A percentile compares a stretch with the other conserved stretches of the same genome.
Evolutionary conservation across 1,140 invertebrate genomes (phyloP).

Genomic region (Cyclargus thomasi): DNA sequence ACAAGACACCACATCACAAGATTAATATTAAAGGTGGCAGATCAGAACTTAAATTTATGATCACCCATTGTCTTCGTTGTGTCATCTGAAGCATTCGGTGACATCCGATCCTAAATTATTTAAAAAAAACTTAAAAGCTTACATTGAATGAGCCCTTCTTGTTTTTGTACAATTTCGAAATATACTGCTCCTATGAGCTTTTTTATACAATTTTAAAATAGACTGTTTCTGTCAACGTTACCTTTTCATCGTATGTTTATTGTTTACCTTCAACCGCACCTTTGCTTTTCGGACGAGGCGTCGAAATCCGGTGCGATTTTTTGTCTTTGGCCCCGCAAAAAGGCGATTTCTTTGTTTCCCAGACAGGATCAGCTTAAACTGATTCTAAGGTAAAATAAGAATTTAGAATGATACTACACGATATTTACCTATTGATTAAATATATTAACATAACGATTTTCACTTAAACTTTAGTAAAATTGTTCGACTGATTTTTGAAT

Average conservation of each 20-base stretch:
- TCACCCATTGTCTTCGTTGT: constrained; percentile 66
- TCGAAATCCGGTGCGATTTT: not conserved
- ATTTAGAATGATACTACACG: not conserved
- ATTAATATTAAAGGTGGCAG: constrained; percentile 70
- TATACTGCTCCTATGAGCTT: not conserved
- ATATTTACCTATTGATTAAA: not conserved
- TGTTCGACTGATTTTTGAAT: too few species aligned
- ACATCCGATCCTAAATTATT: constrained; percentile 13
- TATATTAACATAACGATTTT: too few species aligned
- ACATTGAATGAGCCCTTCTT: not conserved
- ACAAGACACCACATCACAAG: constrained; percentile 55
- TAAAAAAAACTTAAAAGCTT: not conserved
- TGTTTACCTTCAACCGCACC: not conserved
- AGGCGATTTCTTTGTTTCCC: not conserved
- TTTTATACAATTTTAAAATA: not conserved
- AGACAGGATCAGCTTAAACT: not conserved
- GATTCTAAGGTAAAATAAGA: not conserved
- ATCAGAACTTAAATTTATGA: constrained; percentile 70
- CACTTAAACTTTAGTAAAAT: too few species aligned
- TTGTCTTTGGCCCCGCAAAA: not conserved
- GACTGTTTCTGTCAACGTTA: not conserved
- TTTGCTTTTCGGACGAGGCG: not conserved
- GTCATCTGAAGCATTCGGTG: constrained; percentile 45
- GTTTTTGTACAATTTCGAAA: not conserved
- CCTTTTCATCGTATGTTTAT: not conserved